phyloP scores from a whole-genome alignment of 2,888 invertebrate genomes.

The Camptogramma bilineatum region DNA sequence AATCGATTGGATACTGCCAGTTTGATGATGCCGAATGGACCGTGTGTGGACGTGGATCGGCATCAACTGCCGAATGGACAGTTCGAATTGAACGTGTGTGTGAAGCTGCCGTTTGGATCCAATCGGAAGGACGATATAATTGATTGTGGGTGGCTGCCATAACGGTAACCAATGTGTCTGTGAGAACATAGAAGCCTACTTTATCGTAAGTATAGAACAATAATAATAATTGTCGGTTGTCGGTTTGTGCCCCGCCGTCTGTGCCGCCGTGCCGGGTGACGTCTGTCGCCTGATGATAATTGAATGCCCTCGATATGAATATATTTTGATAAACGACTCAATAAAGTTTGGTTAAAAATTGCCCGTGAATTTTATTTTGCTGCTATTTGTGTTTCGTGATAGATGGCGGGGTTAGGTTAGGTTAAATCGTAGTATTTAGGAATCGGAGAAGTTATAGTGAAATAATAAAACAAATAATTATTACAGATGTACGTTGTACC shows the following conservation, averaged over 20 bases:
- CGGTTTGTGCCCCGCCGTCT: background rate
- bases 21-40: too few relatives aligned
- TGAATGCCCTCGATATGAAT: conserved; percentile 18
- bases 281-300: conserved; percentile 18
- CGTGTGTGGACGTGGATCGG: too few relatives aligned
- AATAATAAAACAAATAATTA: too few relatives aligned
- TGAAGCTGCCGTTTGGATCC: too few relatives aligned
- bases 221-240: background rate
- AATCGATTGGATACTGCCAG: too few relatives aligned
- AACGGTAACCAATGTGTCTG: too few relatives aligned
- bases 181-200: background rate
- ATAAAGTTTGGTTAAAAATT: conserved; percentile 1
- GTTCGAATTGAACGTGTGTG: too few relatives aligned
- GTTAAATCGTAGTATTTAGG: background rate
- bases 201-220: background rate
- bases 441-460: background rate
- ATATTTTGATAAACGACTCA: conserved; percentile 21
- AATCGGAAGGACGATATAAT: too few relatives aligned
- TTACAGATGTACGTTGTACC: background rate
- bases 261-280: background rate
- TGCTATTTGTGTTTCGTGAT: conserved; percentile 3
- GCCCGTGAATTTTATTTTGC: background rate
- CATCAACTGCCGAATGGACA: too few relatives aligned
- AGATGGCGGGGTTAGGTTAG: background rate
- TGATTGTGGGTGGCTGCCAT: too few relatives aligned